Evolutionary conservation across 2,888 invertebrate genomes (phyloP).

Genomic region (Drosophila setosimentum): DNA sequence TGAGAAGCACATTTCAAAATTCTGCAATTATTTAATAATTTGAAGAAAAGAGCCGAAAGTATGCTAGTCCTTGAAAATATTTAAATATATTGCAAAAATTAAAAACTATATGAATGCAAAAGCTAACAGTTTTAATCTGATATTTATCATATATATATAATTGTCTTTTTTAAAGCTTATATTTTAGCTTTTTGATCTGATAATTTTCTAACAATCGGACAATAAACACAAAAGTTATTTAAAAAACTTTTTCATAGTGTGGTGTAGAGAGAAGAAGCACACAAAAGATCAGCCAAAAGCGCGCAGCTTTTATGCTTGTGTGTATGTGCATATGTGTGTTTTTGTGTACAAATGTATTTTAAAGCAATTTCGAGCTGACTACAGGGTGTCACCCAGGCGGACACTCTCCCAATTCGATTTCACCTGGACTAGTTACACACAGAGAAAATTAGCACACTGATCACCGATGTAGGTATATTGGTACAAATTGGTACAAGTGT

Average conservation of each 20-base stretch:
- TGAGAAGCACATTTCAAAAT: slow-evolving; percentile 4
- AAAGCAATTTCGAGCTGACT: not conserved
- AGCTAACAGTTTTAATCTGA: not conserved
- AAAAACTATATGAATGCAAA: not conserved
- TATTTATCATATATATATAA: not conserved
- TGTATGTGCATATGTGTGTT: not conserved
- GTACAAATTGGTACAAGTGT: slow-evolving; percentile 1
- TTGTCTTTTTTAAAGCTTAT: not conserved
- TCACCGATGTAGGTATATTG: not conserved
- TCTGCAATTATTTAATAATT: slow-evolving; percentile 3
- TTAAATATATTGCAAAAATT: not conserved
- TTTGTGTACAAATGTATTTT: slow-evolving; percentile 5
- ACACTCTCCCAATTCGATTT: not conserved
- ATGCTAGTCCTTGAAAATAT: not conserved
- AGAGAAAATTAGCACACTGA: not conserved
- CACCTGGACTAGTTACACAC: not conserved
- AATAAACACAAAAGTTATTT: slow-evolving; percentile 4
- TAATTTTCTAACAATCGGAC: not conserved
- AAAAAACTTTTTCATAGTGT: not conserved
- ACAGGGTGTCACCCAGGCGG: not conserved
- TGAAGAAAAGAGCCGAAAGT: not conserved
- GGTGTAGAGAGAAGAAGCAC: not conserved
- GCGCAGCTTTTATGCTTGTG: not conserved
- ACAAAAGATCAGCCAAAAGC: not conserved
- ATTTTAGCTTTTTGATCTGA: not conserved